Evolutionary conservation across 2,888 invertebrate genomes (phyloP).

Genomic region (Caenorhabditis virilis): DNA sequence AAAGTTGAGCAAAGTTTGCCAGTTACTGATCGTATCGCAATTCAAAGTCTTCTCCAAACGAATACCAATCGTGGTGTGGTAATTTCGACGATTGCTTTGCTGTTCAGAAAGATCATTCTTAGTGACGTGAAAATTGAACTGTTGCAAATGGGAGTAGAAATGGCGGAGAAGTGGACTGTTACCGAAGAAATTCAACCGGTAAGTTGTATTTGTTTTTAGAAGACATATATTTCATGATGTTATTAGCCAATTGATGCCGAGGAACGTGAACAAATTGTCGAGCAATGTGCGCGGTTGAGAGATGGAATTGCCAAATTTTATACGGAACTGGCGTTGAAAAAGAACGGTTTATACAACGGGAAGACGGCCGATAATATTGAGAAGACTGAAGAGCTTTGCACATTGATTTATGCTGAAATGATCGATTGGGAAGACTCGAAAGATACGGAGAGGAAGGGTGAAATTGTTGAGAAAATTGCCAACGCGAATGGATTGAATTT

Average conservation of each 20-base stretch:
- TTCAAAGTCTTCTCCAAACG: constrained; percentile 22
- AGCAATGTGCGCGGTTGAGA: constrained; percentile 30
- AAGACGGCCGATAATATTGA: constrained; percentile 40
- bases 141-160: constrained; percentile 35
- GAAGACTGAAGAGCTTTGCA: constrained; percentile 42
- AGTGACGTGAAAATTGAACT: constrained; percentile 43
- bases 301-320: constrained; percentile 40
- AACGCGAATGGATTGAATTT: constrained; percentile 19
- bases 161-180: constrained; percentile 29
- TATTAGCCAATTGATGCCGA: constrained; percentile 13
- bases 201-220: no score
- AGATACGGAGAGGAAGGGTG: constrained; percentile 38
- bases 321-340: constrained; percentile 43
- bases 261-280: constrained; percentile 21
- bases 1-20: constrained; percentile 19
- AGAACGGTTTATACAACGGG: constrained; percentile 39
- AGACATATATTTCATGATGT: no score
- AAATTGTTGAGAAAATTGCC: constrained; percentile 24
- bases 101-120: constrained; percentile 39
- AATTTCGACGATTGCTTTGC: constrained; percentile 35
- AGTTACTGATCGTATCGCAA: constrained; percentile 14
- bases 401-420: constrained; percentile 42
- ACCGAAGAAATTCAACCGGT: constrained; percentile 3
- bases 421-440: constrained; percentile 45
- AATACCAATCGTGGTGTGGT: constrained; percentile 24